Base-by-base conservation (phyloP, 2,797 vertebrate genomes). In the Gymnopithys bicolor region DNA sequence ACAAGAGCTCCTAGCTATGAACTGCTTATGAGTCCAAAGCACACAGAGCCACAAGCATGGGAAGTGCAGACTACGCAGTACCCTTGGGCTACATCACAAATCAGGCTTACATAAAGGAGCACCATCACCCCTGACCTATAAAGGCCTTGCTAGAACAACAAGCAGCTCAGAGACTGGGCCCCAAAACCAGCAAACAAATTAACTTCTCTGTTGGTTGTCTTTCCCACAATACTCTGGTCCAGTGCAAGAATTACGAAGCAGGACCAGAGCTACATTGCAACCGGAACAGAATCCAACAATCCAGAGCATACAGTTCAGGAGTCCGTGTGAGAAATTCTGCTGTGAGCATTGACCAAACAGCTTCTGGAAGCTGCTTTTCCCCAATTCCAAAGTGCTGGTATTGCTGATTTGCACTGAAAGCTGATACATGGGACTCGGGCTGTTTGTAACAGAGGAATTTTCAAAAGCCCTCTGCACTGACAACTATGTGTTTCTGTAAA, bases 351-450 rank as follows among this genome's bases (percentile, higher is more conserved):
- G 74, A 84, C 49, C 19, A 13, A 46, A 37, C 43, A n/a, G 62
- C 28, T 80, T 56, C 23, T 45, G 62, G 52, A 81, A 60, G 27
- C 27, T 41, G 28, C 18, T 87, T n/a, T 75, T 52, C 55, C 41
- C 24, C 25, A 60, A 4, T 15, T 39, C 33, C 35, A 71, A n/a
- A 37, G 33, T 68, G 53, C 49, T 45, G 39, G 13, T 17, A 9
- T 5, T 19, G 39, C 1, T 19, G 15, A 37, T 45, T 59, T 67
- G 30, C 55, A 70, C 4, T 25, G 45, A 67, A 70, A 78, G n/a
- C n/a, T 0, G 9, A 37, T 16, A 53, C 1, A 1, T 21, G 18
- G 9, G 5, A 52, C 58, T 17, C 35, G 11, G 7, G 19, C 60
- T 16, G 4, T 21, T 45, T 11, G 4, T 10, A 49, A 49, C 6